Conservation (phyloP, 1,140 invertebrate species). For the Bicyclus anynana region DNA sequence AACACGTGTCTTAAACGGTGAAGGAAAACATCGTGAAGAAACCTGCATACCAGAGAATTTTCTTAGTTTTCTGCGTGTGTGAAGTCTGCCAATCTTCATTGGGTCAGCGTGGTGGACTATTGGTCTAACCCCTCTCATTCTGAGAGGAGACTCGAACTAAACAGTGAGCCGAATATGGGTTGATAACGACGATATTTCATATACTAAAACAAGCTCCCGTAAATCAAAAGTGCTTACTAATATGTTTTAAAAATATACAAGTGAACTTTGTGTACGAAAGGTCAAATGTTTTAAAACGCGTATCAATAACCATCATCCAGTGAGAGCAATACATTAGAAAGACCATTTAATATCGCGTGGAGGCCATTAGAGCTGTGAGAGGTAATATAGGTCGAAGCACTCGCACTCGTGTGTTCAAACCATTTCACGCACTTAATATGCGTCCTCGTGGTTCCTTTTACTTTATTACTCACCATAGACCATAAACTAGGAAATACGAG, state of each 20-base stretch:
- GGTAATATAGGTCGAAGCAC: conserved; percentile 6
- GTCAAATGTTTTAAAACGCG: neutral
- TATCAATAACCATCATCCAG: neutral
- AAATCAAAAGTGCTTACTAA: neutral
- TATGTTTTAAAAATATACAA: too few relatives aligned
- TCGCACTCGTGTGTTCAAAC: conserved; percentile 8
- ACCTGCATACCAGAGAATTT: too few relatives aligned
- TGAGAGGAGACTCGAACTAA: too few relatives aligned
- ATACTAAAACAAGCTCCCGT: neutral
- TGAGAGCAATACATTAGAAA: conserved; percentile 1
- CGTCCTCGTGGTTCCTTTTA: conserved; percentile 2
- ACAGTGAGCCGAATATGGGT: too few relatives aligned
- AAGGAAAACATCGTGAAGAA: too few relatives aligned
- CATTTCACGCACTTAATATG: conserved; percentile 19
- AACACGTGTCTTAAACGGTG: too few relatives aligned
- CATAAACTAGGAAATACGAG: conserved; percentile 5
- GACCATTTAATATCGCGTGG: neutral
- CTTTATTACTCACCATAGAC: conserved; percentile 13
- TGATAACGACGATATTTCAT: too few relatives aligned
- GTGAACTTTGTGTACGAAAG: neutral
- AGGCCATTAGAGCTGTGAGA: conserved; percentile 7
- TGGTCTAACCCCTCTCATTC: too few relatives aligned
- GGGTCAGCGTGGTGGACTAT: too few relatives aligned
- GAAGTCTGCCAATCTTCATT: too few relatives aligned
- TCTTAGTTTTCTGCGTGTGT: too few relatives aligned